phyloP scores from a whole-genome alignment of 2,888 invertebrate species.

The Sarcophaga carnaria region DNA sequence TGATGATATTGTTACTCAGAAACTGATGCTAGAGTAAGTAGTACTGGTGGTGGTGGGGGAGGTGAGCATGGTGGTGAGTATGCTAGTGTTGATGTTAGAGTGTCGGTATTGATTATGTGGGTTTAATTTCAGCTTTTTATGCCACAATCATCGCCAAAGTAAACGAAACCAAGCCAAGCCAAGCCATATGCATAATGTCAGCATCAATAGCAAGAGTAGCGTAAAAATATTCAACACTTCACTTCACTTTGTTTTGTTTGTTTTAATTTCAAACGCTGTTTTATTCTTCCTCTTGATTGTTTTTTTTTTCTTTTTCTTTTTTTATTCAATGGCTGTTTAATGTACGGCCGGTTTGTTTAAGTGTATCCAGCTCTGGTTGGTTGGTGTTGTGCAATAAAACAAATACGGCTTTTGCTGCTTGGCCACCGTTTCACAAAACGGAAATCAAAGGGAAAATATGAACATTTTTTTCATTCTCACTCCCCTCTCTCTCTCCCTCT shows the following conservation, averaged over 20 bases:
- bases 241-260: slow-evolving; percentile 44
- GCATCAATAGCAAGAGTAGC: slow-evolving; percentile 60
- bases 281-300: not conserved
- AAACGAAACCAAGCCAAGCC: not conserved
- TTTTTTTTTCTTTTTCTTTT: slow-evolving; percentile 18
- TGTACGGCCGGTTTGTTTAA: not conserved
- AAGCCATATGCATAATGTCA: slow-evolving; percentile 59
- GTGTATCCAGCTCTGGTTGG: slow-evolving; percentile 2
- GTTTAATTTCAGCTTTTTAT: too few species aligned
- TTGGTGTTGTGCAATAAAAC: slow-evolving; percentile 16
- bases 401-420: slow-evolving; percentile 27
- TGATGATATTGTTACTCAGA: too few species aligned
- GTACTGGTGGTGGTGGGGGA: not conserved
- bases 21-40: slow-evolving; percentile 8
- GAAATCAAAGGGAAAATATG: slow-evolving; percentile 41
- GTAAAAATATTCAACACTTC: slow-evolving; percentile 54
- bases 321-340: not conserved
- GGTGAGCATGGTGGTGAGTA: not conserved
- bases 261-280: slow-evolving; percentile 32
- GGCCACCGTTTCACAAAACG: not conserved
- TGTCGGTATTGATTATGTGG: too few species aligned
- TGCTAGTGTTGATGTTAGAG: not conserved
- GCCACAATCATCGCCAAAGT: not conserved
- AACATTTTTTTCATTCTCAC: not conserved
- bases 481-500: not conserved